phyloP scores from a whole-genome alignment of 2,797 vertebrate genomes.

The Characodon lateralis region DNA sequence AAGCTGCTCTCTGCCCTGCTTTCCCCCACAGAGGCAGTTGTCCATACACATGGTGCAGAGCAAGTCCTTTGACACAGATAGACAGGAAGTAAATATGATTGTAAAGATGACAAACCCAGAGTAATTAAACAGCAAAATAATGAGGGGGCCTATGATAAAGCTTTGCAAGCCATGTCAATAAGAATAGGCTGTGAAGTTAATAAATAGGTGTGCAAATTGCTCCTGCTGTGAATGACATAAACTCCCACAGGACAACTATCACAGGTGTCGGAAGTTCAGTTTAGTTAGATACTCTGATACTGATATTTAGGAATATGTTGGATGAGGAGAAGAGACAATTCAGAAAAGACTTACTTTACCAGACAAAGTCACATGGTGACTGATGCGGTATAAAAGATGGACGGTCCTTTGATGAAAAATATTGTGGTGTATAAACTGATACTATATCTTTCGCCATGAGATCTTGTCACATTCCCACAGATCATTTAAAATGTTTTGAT shows the following conservation, averaged over 20 bases:
- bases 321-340: too few species aligned
- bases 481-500: neutral
- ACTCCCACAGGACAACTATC: neutral
- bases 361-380: too few species aligned
- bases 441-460: neutral
- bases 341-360: too few species aligned
- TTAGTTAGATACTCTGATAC: too few species aligned
- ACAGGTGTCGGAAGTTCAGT: too few species aligned
- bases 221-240: neutral
- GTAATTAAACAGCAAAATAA: neutral
- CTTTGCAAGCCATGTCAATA: neutral
- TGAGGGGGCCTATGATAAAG: neutral
- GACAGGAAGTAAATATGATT: too few species aligned
- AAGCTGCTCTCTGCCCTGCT: neutral
- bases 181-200: neutral
- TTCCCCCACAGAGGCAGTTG: neutral
- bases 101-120: neutral
- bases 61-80: too few species aligned
- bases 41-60: too few species aligned
- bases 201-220: neutral
- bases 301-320: too few species aligned
- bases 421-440: neutral
- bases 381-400: neutral
- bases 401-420: neutral
- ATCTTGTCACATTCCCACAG: neutral